Percentiles rank a stretch among this genome's conserved stretches.
phyloP scores from a whole-genome alignment of 2,888 invertebrate genomes.

The Cryptus armator region DNA sequence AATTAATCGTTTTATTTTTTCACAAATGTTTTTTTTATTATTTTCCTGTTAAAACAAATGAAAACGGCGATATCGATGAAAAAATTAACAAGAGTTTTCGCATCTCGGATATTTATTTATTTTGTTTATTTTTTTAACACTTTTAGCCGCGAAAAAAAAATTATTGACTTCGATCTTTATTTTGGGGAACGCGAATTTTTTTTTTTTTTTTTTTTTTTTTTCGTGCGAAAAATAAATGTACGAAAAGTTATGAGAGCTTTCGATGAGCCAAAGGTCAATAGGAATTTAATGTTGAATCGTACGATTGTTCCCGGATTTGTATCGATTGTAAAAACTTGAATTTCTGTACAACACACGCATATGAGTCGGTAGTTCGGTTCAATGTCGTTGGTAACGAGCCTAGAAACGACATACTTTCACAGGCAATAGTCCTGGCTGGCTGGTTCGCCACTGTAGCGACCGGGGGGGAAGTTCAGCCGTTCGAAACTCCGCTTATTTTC shows the following conservation, averaged over 20 bases:
- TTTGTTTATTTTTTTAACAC: no score
- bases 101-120: no score
- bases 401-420: constrained; percentile 60
- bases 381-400: constrained; percentile 58
- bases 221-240: not conserved
- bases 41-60: no score
- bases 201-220: not conserved
- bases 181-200: not conserved
- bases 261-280: not conserved
- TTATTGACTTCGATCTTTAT: not conserved
- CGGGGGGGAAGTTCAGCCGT: constrained; percentile 59
- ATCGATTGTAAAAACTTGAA: constrained; percentile 3
- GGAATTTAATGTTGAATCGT: not conserved
- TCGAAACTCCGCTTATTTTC: constrained; percentile 66
- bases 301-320: constrained; percentile 41
- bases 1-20: constrained; percentile 27
- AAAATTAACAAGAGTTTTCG: no score
- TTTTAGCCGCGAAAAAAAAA: not conserved
- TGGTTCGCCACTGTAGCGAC: constrained; percentile 39
- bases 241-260: not conserved
- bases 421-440: constrained; percentile 66
- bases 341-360: not conserved
- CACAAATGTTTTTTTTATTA: not conserved
- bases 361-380: constrained; percentile 38
- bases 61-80: no score